Evolutionary conservation across 2,797 vertebrate species (phyloP).

Genomic region (Dromococcyx pavoninus): DNA sequence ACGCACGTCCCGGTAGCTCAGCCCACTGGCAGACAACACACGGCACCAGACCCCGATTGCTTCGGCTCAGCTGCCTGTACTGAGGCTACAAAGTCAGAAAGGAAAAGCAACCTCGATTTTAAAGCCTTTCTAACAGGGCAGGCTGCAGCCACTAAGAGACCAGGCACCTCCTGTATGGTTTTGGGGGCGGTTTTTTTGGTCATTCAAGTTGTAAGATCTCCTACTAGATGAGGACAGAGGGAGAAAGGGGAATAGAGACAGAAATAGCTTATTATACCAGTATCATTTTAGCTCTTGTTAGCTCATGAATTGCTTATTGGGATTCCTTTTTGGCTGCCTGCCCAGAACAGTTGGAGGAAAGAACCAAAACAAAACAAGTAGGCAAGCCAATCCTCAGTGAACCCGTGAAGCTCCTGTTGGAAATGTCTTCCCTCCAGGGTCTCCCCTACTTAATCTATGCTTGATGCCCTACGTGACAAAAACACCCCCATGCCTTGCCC

Average conservation of each 20-base stretch:
- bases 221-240: not conserved
- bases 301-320: conserved; percentile 45
- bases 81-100: not conserved
- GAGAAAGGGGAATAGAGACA: not conserved
- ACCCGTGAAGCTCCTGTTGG: not conserved
- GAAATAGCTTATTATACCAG: not conserved
- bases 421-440: not conserved
- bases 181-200: not conserved
- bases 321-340: conserved; percentile 48
- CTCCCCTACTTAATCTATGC: not conserved
- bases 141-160: not conserved
- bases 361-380: not conserved
- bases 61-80: not conserved
- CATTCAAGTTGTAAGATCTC: not conserved
- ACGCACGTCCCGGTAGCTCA: not conserved
- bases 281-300: conserved; percentile 25
- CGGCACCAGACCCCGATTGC: accelerated
- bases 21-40: not conserved
- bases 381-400: not conserved
- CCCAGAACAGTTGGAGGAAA: conserved; percentile 18
- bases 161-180: not conserved
- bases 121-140: not conserved
- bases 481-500: not conserved
- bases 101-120: not conserved
- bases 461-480: not conserved